Base-by-base conservation (phyloP, 2,888 invertebrate species). In the Orthosia cruda region DNA sequence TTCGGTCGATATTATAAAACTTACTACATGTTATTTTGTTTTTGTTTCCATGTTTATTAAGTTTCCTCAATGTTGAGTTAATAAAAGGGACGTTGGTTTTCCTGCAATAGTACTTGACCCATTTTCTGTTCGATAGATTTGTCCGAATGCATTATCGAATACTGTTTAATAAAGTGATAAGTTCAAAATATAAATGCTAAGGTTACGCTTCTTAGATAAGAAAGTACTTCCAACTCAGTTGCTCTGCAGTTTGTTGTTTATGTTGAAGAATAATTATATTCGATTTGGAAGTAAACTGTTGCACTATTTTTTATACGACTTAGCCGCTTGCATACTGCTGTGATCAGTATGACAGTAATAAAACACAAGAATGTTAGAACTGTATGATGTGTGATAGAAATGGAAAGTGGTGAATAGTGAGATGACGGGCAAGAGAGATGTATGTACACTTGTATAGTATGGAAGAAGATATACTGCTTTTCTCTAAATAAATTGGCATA, bases 151-250 rank as follows among this genome's bases (percentile, higher is more conserved):
- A 23, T 18, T 45, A 66, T 52, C 18, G 45, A 58, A 65, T 50
- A 64, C 54, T 81, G 40, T 54, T 63, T 47, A 63, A 54, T 81
- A 75, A 16, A 57, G 47, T 66, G 61, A 69, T 83, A 77, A 67
- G 66, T 79, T 81, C 45, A 77, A 65, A 77, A 77, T 67, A 75
- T 78, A 81, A 78, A 63, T 81, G 78, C 57, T 81, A 81, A 81
- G 76, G 78, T 78, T 81, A 78, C 81, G 75, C 66, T 81, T 75
- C 76, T 40, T 57, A 67, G 76, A 81, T 66, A 70, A 66, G 78
- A 63, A 66, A 81, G 66, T 78, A 75, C 47, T 66, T 66, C 26
- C 74, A 81, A 58, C n/a, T 57, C 49, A 64, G 11, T 81, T 26
- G 47, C 20, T 58, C 45, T 63, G 62, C 66, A 75, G 52, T 66